Base-by-base conservation (phyloP, 2,113 vertebrate species). In the Tyrannus savana region DNA sequence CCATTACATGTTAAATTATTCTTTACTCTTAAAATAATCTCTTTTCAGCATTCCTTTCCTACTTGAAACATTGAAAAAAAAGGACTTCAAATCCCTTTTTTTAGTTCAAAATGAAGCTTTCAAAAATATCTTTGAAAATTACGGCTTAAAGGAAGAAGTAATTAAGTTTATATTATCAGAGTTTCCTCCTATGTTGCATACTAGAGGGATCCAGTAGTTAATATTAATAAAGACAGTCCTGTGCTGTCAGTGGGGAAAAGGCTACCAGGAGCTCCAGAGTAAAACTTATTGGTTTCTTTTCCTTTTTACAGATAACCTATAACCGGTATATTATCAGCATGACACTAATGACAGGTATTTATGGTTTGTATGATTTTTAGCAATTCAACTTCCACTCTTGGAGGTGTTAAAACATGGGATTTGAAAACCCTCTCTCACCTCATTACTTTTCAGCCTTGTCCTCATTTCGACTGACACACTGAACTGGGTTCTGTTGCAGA, bases 41-140 rank as follows among this genome's bases (percentile, higher is more conserved):
- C 63, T 80, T 95, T 50, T 31, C 50, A 6, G 39, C 6, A 14
- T 16, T 74, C 42, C 77, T 94, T 89, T 46, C n/a, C 64, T 85
- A 66, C 59, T 76, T 85, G 58, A 72, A 82, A 64, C 19, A 33
- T 78, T 6, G 35, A 16, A 83, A 68, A 46, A 59, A 76, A 68
- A 67, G 7, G 11, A 89, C 68, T 73, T 85, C 6, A 72, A 33
- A 39, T 79, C 53, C 39, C 19, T 25, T 30, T 78, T 95, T 75
- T 83, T 55, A 73, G 63, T 83, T 92, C 75, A 84, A 80, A 52
- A 63, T 10, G 13, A 25, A 49, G 35, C 49, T 77, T 81, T 74
- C 60, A 94, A 96, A 93, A 77, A 67, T 56, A 52, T 63, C 68
- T 80, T 78, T 72, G 60, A 71, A 96, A 93, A 72, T 12, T 17